phyloP scores from a whole-genome alignment of 2,888 invertebrate species.

The Coelopa pilipes region DNA sequence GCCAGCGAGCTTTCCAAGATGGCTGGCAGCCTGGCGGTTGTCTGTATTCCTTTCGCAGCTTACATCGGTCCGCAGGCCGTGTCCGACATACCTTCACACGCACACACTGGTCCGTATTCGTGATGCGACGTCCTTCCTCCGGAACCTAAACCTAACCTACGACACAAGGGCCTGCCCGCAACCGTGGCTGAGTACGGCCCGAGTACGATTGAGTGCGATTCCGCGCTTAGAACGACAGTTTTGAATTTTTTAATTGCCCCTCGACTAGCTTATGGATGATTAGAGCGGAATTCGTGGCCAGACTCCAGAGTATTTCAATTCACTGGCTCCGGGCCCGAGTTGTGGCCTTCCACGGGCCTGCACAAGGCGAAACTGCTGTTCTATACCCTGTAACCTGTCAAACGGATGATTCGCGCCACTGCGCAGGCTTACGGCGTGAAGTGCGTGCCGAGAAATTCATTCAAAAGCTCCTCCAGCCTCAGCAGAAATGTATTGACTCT shows the following conservation, averaged over 20 bases:
- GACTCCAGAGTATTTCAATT: too few relatives aligned
- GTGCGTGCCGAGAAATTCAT: constrained; percentile 28
- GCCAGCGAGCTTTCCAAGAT: constrained; percentile 30
- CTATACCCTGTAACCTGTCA: constrained; percentile 22
- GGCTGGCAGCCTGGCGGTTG: too few relatives aligned
- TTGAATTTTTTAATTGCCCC: background rate
- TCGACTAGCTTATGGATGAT: too few relatives aligned
- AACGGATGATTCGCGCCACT: background rate
- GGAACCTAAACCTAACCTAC: constrained; percentile 25
- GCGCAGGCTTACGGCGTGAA: constrained; percentile 33
- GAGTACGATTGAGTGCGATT: too few relatives aligned
- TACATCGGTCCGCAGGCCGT: constrained; percentile 19
- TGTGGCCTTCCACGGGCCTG: too few relatives aligned
- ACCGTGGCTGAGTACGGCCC: too few relatives aligned
- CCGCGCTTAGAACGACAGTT: background rate
- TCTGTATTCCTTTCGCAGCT: constrained; percentile 4
- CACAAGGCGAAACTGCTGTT: background rate
- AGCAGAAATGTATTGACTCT: background rate
- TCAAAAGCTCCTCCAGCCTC: constrained; percentile 27
- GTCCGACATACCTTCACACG: background rate
- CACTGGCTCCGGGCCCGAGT: too few relatives aligned
- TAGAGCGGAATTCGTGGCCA: too few relatives aligned
- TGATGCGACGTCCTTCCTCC: too few relatives aligned
- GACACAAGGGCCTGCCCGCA: constrained; percentile 8
- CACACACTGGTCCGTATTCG: background rate